Conservation (phyloP, 2,113 vertebrate species). For the Psittacara wagleri region DNA sequence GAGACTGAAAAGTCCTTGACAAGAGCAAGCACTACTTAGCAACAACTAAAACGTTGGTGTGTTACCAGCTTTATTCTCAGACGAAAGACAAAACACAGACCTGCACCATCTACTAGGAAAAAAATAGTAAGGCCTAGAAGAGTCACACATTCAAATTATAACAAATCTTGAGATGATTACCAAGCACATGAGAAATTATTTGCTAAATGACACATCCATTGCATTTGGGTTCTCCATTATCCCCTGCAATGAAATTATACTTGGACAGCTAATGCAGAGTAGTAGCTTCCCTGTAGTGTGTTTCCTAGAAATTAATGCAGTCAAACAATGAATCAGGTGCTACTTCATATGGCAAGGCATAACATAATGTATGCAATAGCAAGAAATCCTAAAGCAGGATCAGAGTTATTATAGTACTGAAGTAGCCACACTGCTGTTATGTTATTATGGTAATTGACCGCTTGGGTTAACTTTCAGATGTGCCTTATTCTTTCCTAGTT, state of each 20-base stretch:
- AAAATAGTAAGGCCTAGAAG: neutral
- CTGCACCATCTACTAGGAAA: neutral
- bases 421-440: neutral
- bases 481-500: neutral
- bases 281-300: neutral
- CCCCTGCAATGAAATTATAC: neutral
- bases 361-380: neutral
- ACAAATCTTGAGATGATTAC: neutral
- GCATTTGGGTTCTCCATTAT: neutral
- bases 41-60: neutral
- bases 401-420: neutral
- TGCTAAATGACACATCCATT: neutral
- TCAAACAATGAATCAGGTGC: neutral
- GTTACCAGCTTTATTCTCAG: neutral
- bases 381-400: neutral
- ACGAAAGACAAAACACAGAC: neutral
- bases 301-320: neutral
- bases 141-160: neutral
- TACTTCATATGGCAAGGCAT: neutral
- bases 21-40: neutral
- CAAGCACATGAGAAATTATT: neutral
- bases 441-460: neutral
- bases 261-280: neutral
- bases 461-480: neutral
- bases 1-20: neutral